Percentiles rank a stretch among this genome's conserved stretches.
Conservation (phyloP, 2,797 vertebrate genomes). For the Phyllotis vaccarum region DNA sequence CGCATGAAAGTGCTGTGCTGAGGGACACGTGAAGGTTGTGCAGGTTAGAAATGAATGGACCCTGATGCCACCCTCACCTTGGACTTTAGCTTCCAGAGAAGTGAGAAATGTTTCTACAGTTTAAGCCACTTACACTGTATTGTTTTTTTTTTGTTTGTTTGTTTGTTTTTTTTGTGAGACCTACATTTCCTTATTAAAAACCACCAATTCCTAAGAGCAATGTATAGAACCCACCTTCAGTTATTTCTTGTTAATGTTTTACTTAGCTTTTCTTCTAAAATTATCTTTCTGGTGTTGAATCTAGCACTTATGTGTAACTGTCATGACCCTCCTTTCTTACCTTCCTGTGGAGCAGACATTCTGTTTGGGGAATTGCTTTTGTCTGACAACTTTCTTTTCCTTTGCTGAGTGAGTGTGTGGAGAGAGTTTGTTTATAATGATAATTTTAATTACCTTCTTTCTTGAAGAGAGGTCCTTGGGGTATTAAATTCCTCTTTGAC, state of each 20-base stretch:
- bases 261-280: neutral
- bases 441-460: conserved; percentile 55
- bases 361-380: neutral
- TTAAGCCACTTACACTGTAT: neutral
- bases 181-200: neutral
- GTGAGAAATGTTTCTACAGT: neutral
- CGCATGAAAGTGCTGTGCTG: neutral
- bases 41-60: neutral
- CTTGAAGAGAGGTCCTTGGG: neutral
- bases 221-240: neutral
- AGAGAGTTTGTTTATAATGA: conserved; percentile 15
- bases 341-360: neutral
- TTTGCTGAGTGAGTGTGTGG: neutral
- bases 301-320: neutral
- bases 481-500: conserved; percentile 43
- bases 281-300: neutral
- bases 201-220: neutral
- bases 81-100: neutral
- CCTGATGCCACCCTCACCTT: neutral
- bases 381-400: neutral
- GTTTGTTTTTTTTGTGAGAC: neutral
- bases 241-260: neutral
- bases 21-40: neutral
- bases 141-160: too few relatives aligned
- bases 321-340: neutral